Evolutionary conservation across 2,113 vertebrate species (phyloP).

Genomic region (Calyptommatus sinebrachiatus): DNA sequence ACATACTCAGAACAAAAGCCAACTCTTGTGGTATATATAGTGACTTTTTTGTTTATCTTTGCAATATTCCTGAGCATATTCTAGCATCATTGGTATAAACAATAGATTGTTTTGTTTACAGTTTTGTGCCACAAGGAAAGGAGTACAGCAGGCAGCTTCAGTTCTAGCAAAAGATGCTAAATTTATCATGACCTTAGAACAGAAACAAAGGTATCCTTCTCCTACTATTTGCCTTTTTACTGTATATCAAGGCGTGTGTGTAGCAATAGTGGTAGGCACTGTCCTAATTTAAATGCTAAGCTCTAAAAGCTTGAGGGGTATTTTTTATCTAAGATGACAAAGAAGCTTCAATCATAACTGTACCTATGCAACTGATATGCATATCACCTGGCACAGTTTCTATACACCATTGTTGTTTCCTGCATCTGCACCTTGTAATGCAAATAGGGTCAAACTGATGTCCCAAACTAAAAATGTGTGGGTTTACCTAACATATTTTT

Average conservation of each 20-base stretch:
- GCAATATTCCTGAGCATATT: slow-evolving; percentile 39
- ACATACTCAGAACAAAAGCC: slow-evolving; percentile 94
- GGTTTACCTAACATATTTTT: too few relatives aligned
- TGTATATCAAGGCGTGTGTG: not conserved
- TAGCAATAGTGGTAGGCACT: not conserved
- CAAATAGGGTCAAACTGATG: too few relatives aligned
- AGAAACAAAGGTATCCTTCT: slow-evolving; percentile 85
- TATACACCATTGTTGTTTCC: too few relatives aligned
- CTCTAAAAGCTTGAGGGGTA: too few relatives aligned
- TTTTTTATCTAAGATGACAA: too few relatives aligned
- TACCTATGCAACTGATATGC: too few relatives aligned
- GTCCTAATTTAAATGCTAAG: not conserved
- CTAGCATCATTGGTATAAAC: slow-evolving; percentile 40
- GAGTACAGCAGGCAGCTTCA: slow-evolving; percentile 90
- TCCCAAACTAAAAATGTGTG: too few relatives aligned
- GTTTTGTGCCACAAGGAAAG: slow-evolving; percentile 98
- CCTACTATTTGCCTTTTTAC: not conserved
- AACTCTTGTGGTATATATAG: slow-evolving; percentile 84
- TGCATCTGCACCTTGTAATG: too few relatives aligned
- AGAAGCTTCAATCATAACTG: too few relatives aligned
- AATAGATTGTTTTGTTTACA: slow-evolving; percentile 65
- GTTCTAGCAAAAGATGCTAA: slow-evolving; percentile 90
- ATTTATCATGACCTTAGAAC: slow-evolving; percentile 85
- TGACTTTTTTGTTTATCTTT: slow-evolving; percentile 29
- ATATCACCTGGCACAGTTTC: too few relatives aligned